Percentiles rank a stretch among this genome's conserved stretches.
These are phyloP conservation scores for Phymorhynchus buccinoides DNA, from an alignment of 1,140 invertebrate species.

Conservation along the genomic window DNA sequence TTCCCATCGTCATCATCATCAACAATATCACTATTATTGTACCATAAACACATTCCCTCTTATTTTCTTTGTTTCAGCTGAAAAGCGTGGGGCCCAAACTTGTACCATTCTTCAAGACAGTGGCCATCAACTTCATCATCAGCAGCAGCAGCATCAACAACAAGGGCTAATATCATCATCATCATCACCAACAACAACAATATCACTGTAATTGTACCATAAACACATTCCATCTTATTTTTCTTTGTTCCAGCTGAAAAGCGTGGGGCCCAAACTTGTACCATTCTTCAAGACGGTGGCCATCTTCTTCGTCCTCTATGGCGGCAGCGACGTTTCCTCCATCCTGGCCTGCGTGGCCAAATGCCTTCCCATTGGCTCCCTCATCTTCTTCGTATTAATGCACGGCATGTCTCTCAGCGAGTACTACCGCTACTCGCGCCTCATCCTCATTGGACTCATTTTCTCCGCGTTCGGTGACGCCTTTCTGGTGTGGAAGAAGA, in stretches of 20 bases:
- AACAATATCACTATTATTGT: too few relatives aligned
- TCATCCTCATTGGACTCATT: conserved; percentile 83
- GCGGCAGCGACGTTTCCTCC: conserved; percentile 58
- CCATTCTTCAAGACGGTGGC: conserved; percentile 90
- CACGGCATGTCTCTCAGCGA: conserved; percentile 84
- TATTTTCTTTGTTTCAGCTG: too few relatives aligned
- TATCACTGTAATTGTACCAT: too few relatives aligned
- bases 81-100: too few relatives aligned
- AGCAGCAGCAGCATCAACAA: too few relatives aligned
- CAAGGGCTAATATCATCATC: too few relatives aligned
- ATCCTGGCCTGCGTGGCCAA: conserved; percentile 85
- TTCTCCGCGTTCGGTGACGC: conserved; percentile 91
- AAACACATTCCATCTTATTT: too few relatives aligned
- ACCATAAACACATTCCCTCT: too few relatives aligned
- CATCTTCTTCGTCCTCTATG: conserved; percentile 87
- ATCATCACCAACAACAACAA: too few relatives aligned
- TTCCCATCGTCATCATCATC: conserved; percentile 88
- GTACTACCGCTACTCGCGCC: conserved; percentile 81
- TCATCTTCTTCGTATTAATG: conserved; percentile 87
- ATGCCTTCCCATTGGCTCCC: conserved; percentile 87
- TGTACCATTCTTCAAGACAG: too few relatives aligned
- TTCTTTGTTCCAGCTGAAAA: conserved; percentile 80
- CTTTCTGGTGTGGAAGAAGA: conserved; percentile 81
- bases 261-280: conserved; percentile 84
- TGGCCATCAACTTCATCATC: too few relatives aligned